Percentiles rank a stretch among this genome's conserved stretches.
phyloP scores from a whole-genome alignment of 1,140 invertebrate species.

The Coelopa frigida region DNA sequence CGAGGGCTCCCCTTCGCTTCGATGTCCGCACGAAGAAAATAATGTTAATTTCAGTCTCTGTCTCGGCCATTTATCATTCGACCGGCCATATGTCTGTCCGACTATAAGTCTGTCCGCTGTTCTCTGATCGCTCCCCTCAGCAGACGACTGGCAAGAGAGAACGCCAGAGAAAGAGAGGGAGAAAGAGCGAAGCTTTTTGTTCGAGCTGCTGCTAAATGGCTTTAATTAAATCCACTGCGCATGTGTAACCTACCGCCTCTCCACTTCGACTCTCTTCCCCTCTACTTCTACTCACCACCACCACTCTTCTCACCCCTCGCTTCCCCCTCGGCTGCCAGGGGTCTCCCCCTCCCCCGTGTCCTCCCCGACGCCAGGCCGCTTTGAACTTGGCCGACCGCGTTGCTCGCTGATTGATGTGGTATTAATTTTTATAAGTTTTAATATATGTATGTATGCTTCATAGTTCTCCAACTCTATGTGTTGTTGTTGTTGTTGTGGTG shows the following conservation, averaged over 20 bases:
- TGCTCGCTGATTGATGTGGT: conserved; percentile 44
- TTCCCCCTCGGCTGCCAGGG: neutral
- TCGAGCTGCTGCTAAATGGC: conserved; percentile 27
- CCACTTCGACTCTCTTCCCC: conserved; percentile 1
- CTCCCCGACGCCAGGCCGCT: conserved; percentile 13
- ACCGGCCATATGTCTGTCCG: neutral
- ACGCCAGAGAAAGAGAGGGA: conserved; percentile 7
- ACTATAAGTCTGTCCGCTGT: neutral
- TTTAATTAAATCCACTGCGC: conserved; percentile 43
- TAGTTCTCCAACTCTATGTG: too few species aligned
- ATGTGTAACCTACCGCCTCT: conserved; percentile 34
- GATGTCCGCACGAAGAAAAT: too few species aligned
- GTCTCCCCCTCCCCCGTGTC: neutral
- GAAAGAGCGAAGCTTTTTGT: conserved; percentile 7
- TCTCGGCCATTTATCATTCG: conserved; percentile 41
- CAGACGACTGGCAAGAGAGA: conserved; percentile 2
- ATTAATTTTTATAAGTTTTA: conserved; percentile 43
- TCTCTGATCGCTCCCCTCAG: neutral
- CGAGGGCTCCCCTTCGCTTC: too few species aligned
- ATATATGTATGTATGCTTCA: conserved; percentile 5
- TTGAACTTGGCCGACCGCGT: conserved; percentile 42
- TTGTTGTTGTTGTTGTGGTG: too few species aligned
- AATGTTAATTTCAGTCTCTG: conserved; percentile 32
- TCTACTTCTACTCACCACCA: conserved; percentile 1
- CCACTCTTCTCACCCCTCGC: neutral